Evolutionary conservation across 2,113 vertebrate species (phyloP), one percentile per base, ranked within the genome.

Genomic region (Holacanthus passer): DNA sequence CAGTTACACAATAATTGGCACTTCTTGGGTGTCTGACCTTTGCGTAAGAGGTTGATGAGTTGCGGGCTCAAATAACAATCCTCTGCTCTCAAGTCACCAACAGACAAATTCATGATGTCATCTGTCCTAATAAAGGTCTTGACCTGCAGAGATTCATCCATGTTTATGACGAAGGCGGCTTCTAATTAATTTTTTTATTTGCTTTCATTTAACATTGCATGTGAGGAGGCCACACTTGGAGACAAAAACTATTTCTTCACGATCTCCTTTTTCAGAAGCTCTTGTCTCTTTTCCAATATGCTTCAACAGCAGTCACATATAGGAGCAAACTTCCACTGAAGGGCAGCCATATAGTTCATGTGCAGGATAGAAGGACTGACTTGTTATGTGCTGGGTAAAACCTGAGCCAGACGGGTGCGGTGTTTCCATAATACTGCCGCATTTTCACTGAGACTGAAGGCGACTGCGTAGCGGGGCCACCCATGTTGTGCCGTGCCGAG

Each of bases 401-500:
- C 77, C 71, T 37, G 83, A 88, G 84, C 88, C 85, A 90, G 79
- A 88, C 74, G 88, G 90, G 91, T 80, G 89, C 75, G 90, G 88
- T 73, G 69, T 88, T 91, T 94, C 91, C 86, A 91, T 90, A 91
- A 88, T 90, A 84, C 81, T 87, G 86, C 71, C 14, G 77, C 76
- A 86, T 92, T 94, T 93, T 91, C 87, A 90, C 89, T 85, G 88
- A 89, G 88, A 88, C 87, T 87, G 87, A 89, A 88, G 80, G 83
- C 83, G 70, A 88, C 86, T 92, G 83, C 77, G n/a, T 78, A 88
- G 84, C 87, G 7, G 82, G 93, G 91, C 93, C 93, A 93, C 94
- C 93, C 93, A 95, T 89, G 88, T 62, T 87, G 94, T 87, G 79
- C 82, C 86, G 86, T 91, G 93, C 87, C 66, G 90, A 89, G 87